These are phyloP conservation scores for Fulmarus glacialis DNA, from an alignment of 2,113 vertebrate species.

Conservation along the genomic window DNA sequence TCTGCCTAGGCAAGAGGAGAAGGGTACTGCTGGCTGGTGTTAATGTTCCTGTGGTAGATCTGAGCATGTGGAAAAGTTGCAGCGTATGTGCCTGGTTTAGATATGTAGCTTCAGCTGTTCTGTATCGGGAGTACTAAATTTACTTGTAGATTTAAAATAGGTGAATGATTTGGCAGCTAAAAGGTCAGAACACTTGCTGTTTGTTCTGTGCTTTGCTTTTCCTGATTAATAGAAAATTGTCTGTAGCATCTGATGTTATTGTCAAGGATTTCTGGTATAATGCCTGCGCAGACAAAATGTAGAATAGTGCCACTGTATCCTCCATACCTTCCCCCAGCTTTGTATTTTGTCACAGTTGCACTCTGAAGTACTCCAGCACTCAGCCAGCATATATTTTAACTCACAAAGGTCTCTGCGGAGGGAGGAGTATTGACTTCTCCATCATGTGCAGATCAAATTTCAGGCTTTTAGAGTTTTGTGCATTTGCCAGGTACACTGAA, in stretches of 20 bases:
- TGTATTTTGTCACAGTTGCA: neutral
- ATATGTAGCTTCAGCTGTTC: slow-evolving; percentile 33
- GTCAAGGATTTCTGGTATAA: neutral
- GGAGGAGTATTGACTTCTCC: slow-evolving; percentile 47
- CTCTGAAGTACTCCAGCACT: neutral
- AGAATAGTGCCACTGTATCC: neutral
- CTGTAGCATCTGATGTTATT: neutral
- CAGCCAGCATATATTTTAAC: neutral
- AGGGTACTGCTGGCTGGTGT: neutral
- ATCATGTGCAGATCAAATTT: slow-evolving; percentile 38
- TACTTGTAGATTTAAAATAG: slow-evolving; percentile 55
- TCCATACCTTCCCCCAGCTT: neutral
- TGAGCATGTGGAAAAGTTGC: neutral
- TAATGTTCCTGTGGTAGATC: neutral
- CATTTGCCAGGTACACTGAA: slow-evolving; percentile 52
- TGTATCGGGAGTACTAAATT: slow-evolving; percentile 27
- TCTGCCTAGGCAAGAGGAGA: neutral
- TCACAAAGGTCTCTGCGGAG: neutral
- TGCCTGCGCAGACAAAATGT: neutral
- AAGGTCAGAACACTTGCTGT: slow-evolving; percentile 14
- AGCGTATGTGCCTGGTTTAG: slow-evolving; percentile 24
- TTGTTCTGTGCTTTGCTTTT: slow-evolving; percentile 3
- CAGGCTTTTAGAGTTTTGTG: slow-evolving; percentile 65
- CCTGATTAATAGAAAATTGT: neutral
- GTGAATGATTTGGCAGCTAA: slow-evolving; percentile 19